Conservation (phyloP, 2,797 vertebrate genomes). For the Salmo trutta region DNA sequence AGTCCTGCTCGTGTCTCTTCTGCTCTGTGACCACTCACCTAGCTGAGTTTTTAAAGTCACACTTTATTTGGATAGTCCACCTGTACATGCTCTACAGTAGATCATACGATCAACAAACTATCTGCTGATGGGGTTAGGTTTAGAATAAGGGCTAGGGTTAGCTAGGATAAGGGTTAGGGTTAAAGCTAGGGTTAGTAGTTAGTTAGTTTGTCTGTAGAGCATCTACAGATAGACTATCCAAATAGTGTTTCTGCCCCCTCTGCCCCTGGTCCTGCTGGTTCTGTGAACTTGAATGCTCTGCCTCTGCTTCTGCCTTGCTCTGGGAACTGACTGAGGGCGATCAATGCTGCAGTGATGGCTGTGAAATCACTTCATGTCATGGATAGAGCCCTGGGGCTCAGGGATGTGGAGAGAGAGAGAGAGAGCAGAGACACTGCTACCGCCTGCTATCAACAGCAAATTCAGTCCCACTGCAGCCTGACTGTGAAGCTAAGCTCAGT, state of each 20-base stretch:
- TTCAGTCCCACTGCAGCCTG: not conserved
- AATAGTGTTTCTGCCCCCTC: not conserved
- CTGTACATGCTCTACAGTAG: too few species aligned
- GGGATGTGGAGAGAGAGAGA: slow-evolving; percentile 21
- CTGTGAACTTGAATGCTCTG: slow-evolving; percentile 35
- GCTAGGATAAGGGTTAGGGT: too few species aligned
- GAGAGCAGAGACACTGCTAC: slow-evolving; percentile 21
- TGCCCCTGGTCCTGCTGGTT: slow-evolving; percentile 11
- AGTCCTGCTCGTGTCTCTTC: too few species aligned
- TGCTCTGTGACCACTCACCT: not conserved
- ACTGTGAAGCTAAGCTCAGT: not conserved
- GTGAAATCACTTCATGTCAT: slow-evolving; percentile 44
- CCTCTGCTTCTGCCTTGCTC: slow-evolving; percentile 28
- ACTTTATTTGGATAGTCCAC: too few species aligned
- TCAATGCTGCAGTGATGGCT: slow-evolving; percentile 56
- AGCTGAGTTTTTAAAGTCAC: too few species aligned
- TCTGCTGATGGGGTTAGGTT: too few species aligned
- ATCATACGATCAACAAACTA: not conserved
- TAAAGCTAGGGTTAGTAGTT: too few species aligned
- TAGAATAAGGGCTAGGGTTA: not conserved
- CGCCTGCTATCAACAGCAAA: slow-evolving; percentile 40
- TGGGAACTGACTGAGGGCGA: slow-evolving; percentile 41
- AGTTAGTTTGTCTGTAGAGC: too few species aligned
- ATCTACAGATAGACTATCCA: too few species aligned
- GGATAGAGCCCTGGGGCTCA: slow-evolving; percentile 25